Percentiles rank a stretch among this genome's conserved stretches.
Evolutionary conservation across 2,888 invertebrate genomes (phyloP).

Genomic region (Pyrgus malvae): DNA sequence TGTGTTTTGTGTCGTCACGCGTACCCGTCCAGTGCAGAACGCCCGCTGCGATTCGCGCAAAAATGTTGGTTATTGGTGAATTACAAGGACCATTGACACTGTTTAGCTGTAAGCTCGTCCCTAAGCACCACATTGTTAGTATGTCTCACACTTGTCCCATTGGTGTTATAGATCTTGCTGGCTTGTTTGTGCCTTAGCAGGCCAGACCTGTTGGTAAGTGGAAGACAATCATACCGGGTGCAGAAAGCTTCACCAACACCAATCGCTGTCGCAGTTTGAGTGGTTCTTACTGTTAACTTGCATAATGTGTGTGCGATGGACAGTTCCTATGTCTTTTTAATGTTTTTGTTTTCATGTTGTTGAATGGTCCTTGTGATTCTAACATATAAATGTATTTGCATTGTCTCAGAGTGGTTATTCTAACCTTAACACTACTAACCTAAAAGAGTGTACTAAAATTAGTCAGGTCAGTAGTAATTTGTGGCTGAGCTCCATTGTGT

Average conservation of each 20-base stretch:
- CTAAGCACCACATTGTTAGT: conserved; percentile 72
- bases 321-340: conserved; percentile 54
- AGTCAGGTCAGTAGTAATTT: conserved; percentile 33
- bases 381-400: conserved; percentile 54
- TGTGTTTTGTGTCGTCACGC: conserved; percentile 56
- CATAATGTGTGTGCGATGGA: conserved; percentile 78
- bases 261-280: conserved; percentile 65
- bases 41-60: conserved; percentile 74
- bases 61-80: conserved; percentile 72
- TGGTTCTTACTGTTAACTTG: conserved; percentile 70
- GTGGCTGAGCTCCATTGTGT: conserved; percentile 29
- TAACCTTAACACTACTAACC: conserved; percentile 34
- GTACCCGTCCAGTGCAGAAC: conserved; percentile 49
- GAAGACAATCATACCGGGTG: conserved; percentile 65
- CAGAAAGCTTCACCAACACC: conserved; percentile 68
- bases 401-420: conserved; percentile 37
- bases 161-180: conserved; percentile 88
- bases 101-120: conserved; percentile 64
- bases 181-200: conserved; percentile 88
- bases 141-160: conserved; percentile 73
- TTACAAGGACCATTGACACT: conserved; percentile 79
- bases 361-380: conserved; percentile 82
- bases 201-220: conserved; percentile 88
- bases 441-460: conserved; percentile 30
- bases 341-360: conserved; percentile 64